Conservation (phyloP, 2,888 invertebrate genomes). For the Alcis repandata region DNA sequence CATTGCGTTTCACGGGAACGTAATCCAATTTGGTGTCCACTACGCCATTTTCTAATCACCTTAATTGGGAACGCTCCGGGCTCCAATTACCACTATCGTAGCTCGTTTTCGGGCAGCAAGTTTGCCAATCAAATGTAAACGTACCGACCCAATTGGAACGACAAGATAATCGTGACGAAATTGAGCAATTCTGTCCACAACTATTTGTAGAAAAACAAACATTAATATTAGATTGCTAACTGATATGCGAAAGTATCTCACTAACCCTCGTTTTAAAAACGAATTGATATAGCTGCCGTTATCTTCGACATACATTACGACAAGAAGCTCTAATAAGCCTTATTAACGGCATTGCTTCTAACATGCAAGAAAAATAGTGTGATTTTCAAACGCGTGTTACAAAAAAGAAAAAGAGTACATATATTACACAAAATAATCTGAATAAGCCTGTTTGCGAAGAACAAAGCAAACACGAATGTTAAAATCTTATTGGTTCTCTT, state of each 20-base stretch:
- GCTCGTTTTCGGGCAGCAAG: conserved; percentile 56
- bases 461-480: conserved; percentile 46
- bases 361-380: conserved; percentile 54
- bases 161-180: conserved; percentile 52
- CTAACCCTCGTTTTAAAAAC: conserved; percentile 50
- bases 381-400: conserved; percentile 50
- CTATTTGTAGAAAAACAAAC: conserved; percentile 36
- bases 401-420: background rate
- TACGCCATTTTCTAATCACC: conserved; percentile 68
- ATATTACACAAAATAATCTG: conserved; percentile 29
- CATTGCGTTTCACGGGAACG: conserved; percentile 58
- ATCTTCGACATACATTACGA: conserved; percentile 51
- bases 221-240: conserved; percentile 39
- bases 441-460: conserved; percentile 36
- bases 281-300: conserved; percentile 58
- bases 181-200: conserved; percentile 44
- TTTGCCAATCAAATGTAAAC: conserved; percentile 48
- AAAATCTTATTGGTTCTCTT: conserved; percentile 52
- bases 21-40: conserved; percentile 69
- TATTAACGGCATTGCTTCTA: conserved; percentile 45
- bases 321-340: conserved; percentile 53
- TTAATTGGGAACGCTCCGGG: conserved; percentile 68
- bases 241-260: conserved; percentile 11
- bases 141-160: conserved; percentile 51
- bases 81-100: conserved; percentile 66